These are phyloP conservation scores for Agapetus fuscipes DNA, from an alignment of 2,888 invertebrate species.

Conservation along the genomic window DNA sequence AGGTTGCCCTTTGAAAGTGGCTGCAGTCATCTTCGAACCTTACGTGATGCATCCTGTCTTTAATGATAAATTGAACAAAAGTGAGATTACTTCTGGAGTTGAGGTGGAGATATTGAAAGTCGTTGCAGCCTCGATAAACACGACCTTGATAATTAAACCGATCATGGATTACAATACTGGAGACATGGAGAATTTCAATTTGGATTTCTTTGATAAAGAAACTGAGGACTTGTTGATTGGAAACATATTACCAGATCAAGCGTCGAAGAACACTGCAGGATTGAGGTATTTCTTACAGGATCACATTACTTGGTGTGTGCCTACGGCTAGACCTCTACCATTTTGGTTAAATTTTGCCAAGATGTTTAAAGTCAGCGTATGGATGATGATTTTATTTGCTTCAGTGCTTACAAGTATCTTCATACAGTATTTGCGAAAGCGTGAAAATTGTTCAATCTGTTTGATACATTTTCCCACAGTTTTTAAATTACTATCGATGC, in stretches of 20 bases:
- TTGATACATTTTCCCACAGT: background rate
- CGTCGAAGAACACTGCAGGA: background rate
- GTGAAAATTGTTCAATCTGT: constrained; percentile 15
- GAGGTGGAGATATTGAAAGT: background rate
- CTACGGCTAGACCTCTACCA: background rate
- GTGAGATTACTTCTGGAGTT: background rate
- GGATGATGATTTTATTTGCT: background rate
- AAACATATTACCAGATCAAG: constrained; percentile 1
- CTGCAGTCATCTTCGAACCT: background rate
- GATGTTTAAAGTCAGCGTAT: background rate
- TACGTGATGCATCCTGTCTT: background rate
- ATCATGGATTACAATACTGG: background rate
- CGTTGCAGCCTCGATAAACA: background rate
- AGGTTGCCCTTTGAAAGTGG: background rate
- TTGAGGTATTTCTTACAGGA: background rate
- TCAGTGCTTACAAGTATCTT: background rate
- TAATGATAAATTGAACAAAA: background rate
- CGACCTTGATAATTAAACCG: background rate
- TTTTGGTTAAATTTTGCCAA: background rate
- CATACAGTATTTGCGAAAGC: background rate
- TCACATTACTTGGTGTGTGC: background rate
- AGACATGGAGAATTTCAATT: background rate
- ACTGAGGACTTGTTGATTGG: background rate
- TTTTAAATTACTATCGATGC: background rate
- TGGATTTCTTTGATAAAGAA: background rate